Evolutionary conservation across 2,113 vertebrate species (phyloP), one percentile per base, ranked within the genome.

Genomic region (Rana temporaria): DNA sequence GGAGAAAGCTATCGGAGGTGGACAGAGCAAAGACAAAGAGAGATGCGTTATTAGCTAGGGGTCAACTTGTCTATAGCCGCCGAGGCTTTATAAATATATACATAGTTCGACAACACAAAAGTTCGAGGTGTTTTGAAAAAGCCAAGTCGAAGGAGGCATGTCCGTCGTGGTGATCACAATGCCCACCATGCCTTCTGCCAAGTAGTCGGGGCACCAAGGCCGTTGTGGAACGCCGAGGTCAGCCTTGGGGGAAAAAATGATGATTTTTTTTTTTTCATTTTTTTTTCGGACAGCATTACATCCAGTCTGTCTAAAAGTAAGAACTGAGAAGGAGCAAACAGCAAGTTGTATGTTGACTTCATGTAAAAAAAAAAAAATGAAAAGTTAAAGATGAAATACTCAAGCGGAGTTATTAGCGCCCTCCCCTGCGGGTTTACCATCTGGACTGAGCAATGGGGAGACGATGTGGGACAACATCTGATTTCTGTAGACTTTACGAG

Each of bases 11-110:
- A 89, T 95, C 16, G 94, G 95, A 0, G 93, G 95, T 0, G 84
- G 94, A 34, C 97, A 97, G 56, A 68, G 91, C 64, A 97, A 97
- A 78, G 96, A 96, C 88, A 97, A 97, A 84, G 98, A 99, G 59
- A 90, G 97, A 1, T 99, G 98, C 0, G 92, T 95, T 34, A 97
- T 99, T 88, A 97, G 97, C 84, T 99, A 97, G 93, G 78, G 42
- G 82, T 68, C 15, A 12, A 34, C 42, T 6, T 32, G 3, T 32
- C 18, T 3, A 4, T 79, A 53, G 78, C 75, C 72, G 6, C 42
- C 11, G 2, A 1, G 52, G 32, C 63, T 32, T 76, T 83, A 82
- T 83, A 83, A 67, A 83, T 83, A 83, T 83, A 83, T 83, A 83
- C 81, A 83, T 83, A 83, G 62, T 76, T 30, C 26, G 26, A 30